phyloP scores from a whole-genome alignment of 2,888 invertebrate genomes.

The Euplexia lucipara region DNA sequence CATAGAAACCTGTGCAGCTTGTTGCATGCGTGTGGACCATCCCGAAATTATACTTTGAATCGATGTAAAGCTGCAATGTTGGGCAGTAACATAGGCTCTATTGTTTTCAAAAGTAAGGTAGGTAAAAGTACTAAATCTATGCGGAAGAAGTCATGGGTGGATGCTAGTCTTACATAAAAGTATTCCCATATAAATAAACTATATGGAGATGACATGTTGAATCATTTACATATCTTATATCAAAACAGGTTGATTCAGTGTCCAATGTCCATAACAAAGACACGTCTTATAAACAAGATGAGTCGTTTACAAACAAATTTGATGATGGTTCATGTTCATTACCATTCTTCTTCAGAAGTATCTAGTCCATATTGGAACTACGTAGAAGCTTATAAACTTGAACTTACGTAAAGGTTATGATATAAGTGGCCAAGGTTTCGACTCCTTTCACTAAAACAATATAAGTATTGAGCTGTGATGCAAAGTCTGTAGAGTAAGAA shows the following conservation, averaged over 20 bases:
- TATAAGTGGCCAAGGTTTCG: conserved; percentile 36
- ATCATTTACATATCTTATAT: not conserved
- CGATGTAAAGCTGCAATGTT: no score
- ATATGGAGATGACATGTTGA: conserved; percentile 4
- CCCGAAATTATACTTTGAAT: no score
- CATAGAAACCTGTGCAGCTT: no score
- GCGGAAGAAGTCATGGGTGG: no score
- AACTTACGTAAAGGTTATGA: conserved; percentile 33
- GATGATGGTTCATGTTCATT: conserved; percentile 13
- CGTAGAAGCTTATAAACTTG: conserved; percentile 31
- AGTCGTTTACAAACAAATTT: conserved; percentile 46
- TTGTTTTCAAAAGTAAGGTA: no score
- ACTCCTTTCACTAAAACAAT: conserved; percentile 45
- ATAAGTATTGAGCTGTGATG: not conserved
- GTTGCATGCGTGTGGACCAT: no score
- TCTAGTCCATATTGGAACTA: conserved; percentile 5
- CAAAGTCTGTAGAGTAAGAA: not conserved
- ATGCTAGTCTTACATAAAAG: not conserved
- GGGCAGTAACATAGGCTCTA: no score
- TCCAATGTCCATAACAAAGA: conserved; percentile 31
- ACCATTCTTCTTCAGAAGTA: conserved; percentile 1
- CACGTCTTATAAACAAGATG: conserved; percentile 42
- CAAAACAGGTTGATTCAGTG: conserved; percentile 28
- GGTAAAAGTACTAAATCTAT: no score
- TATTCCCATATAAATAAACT: not conserved